Percentiles rank a stretch among this genome's conserved stretches.
These are phyloP conservation scores for Caenorhabditis sp. DNA, from an alignment of 2,888 invertebrate genomes.

Conservation along the genomic window DNA sequence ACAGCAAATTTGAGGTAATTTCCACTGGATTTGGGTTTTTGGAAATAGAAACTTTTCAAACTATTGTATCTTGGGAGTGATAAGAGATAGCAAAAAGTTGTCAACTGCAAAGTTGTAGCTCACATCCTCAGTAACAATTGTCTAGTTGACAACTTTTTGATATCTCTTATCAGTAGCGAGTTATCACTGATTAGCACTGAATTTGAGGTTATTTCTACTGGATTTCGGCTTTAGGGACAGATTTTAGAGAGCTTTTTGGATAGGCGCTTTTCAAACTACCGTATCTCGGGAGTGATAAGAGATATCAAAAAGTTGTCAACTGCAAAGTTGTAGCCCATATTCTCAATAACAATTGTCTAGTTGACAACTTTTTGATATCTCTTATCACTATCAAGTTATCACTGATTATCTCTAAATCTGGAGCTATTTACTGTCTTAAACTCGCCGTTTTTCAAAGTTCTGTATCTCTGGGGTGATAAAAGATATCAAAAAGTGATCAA, in stretches of 20 bases:
- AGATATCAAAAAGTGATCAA: too few relatives aligned
- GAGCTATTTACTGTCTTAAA: too few relatives aligned
- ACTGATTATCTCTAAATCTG: too few relatives aligned
- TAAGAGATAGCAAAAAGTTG: background rate
- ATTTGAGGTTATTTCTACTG: slow-evolving; percentile 35
- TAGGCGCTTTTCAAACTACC: too few relatives aligned
- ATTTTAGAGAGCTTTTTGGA: too few relatives aligned
- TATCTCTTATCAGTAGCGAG: background rate
- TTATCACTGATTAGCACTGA: background rate
- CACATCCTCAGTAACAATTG: background rate
- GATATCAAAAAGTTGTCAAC: background rate
- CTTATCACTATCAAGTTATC: background rate
- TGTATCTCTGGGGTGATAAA: too few relatives aligned
- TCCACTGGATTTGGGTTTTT: slow-evolving; percentile 23
- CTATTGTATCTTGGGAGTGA: background rate
- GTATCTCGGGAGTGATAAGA: slow-evolving; percentile 1
- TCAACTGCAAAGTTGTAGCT: background rate
- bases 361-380: background rate
- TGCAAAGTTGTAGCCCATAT: background rate
- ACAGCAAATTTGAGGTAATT: slow-evolving; percentile 11
- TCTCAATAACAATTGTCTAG: background rate
- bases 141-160: background rate
- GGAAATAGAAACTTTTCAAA: too few relatives aligned
- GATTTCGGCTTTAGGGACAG: too few relatives aligned
- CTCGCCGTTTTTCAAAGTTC: background rate